phyloP scores from a whole-genome alignment of 2,797 vertebrate genomes.

The Pseudopleuronectes americanus region DNA sequence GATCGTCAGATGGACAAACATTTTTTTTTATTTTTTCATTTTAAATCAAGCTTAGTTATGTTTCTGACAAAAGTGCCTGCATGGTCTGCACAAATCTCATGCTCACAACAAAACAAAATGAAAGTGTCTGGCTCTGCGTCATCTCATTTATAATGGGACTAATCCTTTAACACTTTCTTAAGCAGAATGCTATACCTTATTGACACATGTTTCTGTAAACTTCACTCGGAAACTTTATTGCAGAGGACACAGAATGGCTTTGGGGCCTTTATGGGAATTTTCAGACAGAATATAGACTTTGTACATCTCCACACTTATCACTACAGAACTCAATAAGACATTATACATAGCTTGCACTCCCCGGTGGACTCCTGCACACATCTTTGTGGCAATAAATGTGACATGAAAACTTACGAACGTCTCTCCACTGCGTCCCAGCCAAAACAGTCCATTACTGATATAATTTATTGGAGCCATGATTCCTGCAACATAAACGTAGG shows the following conservation, averaged over 20 bases:
- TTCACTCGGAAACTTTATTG: background rate
- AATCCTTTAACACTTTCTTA: background rate
- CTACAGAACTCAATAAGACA: background rate
- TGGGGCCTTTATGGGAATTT: background rate
- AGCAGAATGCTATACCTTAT: background rate
- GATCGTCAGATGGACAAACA: too few relatives aligned
- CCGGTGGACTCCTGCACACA: background rate
- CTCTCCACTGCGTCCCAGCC: background rate
- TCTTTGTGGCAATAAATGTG: slow-evolving; percentile 2
- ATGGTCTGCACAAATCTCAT: background rate
- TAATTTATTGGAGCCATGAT: too few relatives aligned
- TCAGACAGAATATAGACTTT: background rate
- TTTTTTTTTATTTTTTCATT: too few relatives aligned
- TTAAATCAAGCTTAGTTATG: too few relatives aligned
- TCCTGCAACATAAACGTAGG: too few relatives aligned
- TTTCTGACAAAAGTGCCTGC: too few relatives aligned
- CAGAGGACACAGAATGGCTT: background rate
- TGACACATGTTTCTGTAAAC: background rate
- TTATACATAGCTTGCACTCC: background rate
- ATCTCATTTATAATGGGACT: background rate
- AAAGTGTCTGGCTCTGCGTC: background rate
- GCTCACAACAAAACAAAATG: background rate
- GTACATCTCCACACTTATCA: background rate
- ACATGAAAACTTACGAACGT: too few relatives aligned
- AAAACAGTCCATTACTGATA: too few relatives aligned